Base-by-base conservation (phyloP, 2,888 invertebrate genomes). In the Taphrorychus bicolor region DNA sequence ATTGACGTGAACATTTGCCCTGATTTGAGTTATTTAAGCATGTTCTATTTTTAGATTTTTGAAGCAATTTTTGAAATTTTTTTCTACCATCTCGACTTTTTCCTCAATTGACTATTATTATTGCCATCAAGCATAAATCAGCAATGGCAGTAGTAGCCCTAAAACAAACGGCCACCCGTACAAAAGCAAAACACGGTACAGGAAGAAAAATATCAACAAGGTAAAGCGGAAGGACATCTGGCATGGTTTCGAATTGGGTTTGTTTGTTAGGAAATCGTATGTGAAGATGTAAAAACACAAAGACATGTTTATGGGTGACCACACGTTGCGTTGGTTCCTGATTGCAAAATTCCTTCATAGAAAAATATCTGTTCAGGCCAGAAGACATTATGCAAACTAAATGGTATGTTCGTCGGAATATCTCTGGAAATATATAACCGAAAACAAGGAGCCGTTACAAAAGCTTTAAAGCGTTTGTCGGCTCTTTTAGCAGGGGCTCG, bases 401-500 rank as follows among this genome's bases (percentile, higher is more conserved):
- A 62, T 52, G 42, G 51, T 22, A 59, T 67, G 67, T 58, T 42
- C 48, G 59, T 42, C 51, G 51, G 56, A 60, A 56, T 61, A 66
- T 51, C 57, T 61, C 41, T 54, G 49, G 52, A 67, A 58, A 58
- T 53, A 61, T 58, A 60, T 60, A 61, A 61, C 59, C 67, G 45
- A 51, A 67, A 67, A 67, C 67, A 61, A 67, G 62, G 45, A 61
- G 58, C 61, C 41, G 56, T 58, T 62, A 67, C 58, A 61, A 67
- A 67, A 67, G 67, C 62, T 61, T 66, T 66, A 66, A 66, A 66
- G 61, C 66, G 67, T 67, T 67, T 72, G 72, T 72, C 70, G 73
- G 66, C 71, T 69, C 73, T 66, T 65, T 70, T 70, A 73, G 74
- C 76, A 61, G 74, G 75, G 75, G 72, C 49, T 73, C 48, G 70